Conservation (phyloP, 2,888 invertebrate species). For the Dynastes hyllus region DNA sequence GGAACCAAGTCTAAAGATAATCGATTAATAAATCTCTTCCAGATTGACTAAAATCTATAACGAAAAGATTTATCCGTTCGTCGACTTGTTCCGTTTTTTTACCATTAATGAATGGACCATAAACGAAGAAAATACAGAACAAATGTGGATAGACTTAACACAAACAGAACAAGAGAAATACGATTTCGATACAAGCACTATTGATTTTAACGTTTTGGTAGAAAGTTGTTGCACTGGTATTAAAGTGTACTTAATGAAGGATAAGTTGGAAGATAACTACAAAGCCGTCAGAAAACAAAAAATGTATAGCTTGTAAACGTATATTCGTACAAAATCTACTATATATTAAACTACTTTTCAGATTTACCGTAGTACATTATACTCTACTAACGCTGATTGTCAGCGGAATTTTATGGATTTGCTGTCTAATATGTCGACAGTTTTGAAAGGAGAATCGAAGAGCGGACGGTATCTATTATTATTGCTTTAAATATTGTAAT, state of each 20-base stretch:
- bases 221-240: neutral
- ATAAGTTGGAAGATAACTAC: constrained; percentile 15
- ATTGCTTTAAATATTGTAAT: too few relatives aligned
- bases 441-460: too few relatives aligned
- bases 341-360: neutral
- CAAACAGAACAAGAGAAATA: constrained; percentile 9
- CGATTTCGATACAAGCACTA: neutral
- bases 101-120: neutral
- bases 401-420: constrained; percentile 1
- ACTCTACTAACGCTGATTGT: neutral
- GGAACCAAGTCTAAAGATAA: neutral
- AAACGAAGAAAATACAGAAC: neutral
- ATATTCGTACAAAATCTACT: neutral
- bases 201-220: neutral
- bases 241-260: constrained; percentile 5
- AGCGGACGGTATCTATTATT: too few relatives aligned
- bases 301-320: neutral
- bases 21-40: neutral
- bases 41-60: constrained; percentile 26
- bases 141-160: constrained; percentile 10
- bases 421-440: neutral
- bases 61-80: neutral
- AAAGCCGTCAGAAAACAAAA: neutral
- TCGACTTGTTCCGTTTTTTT: neutral
- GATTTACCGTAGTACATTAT: constrained; percentile 3